phyloP scores from a whole-genome alignment of 2,888 invertebrate genomes.

The Agrilus mali region DNA sequence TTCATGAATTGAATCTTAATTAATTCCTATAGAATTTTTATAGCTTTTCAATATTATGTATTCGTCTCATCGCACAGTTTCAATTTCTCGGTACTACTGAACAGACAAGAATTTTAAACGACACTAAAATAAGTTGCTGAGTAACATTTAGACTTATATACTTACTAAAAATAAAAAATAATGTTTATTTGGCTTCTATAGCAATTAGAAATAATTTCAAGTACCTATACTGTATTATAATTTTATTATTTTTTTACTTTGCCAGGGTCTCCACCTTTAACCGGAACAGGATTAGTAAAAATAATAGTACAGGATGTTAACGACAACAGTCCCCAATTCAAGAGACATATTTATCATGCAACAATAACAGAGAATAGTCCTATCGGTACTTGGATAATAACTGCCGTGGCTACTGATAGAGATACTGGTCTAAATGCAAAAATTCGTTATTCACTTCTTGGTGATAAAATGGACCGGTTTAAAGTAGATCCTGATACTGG shows the following conservation, averaged over 20 bases:
- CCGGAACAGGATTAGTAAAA: constrained; percentile 82
- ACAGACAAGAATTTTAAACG: too few species aligned
- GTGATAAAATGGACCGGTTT: constrained; percentile 72
- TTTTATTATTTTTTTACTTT: constrained; percentile 20
- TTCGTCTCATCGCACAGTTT: too few species aligned
- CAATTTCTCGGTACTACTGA: too few species aligned
- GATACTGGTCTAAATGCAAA: constrained; percentile 78
- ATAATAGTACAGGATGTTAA: constrained; percentile 89
- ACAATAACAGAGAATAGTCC: constrained; percentile 73
- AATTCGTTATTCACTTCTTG: constrained; percentile 73
- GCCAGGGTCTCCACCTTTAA: constrained; percentile 81
- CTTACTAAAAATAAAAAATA: too few species aligned
- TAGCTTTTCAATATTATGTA: too few species aligned
- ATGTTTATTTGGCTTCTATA: too few species aligned
- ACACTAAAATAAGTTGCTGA: too few species aligned
- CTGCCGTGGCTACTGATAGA: constrained; percentile 67
- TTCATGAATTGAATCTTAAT: too few species aligned
- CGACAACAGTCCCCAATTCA: constrained; percentile 84
- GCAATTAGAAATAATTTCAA: too few species aligned
- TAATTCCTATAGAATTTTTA: too few species aligned
- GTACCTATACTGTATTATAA: neutral
- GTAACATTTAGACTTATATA: too few species aligned
- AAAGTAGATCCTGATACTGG: constrained; percentile 68
- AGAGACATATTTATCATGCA: constrained; percentile 65
- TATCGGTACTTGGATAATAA: constrained; percentile 62